Conservation (phyloP, 2,113 vertebrate species). For the Brachionichthys hirsutus region DNA sequence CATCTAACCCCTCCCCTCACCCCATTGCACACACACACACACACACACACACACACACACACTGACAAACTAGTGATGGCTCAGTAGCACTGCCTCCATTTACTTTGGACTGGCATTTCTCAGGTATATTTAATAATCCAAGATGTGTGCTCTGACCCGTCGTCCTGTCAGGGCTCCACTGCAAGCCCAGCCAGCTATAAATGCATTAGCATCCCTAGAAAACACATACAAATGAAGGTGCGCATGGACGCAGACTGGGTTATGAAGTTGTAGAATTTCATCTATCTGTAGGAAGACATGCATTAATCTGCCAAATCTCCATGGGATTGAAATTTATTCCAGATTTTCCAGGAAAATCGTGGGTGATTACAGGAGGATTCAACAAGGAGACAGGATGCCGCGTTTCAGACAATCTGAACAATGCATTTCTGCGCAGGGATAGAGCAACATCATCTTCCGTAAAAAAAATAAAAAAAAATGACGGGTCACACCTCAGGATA, state of each 20-base stretch:
- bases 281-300: conserved; percentile 38
- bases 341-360: conserved; percentile 39
- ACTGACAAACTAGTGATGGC: conserved; percentile 34
- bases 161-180: conserved; percentile 8
- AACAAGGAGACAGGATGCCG: not conserved
- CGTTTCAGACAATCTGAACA: too few species aligned
- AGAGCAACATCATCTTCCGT: conserved; percentile 18
- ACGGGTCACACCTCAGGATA: conserved; percentile 22
- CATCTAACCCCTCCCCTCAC: conserved; percentile 21
- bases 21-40: conserved; percentile 16
- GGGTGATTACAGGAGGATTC: conserved; percentile 44
- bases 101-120: conserved; percentile 37
- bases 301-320: conserved; percentile 52
- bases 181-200: not conserved
- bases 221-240: conserved; percentile 16
- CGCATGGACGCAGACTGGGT: conserved; percentile 5
- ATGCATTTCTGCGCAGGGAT: too few species aligned
- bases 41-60: conserved; percentile 11
- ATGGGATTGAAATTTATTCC: conserved; percentile 57
- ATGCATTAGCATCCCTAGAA: conserved; percentile 19
- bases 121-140: conserved; percentile 16
- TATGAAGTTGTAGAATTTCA: conserved; percentile 34
- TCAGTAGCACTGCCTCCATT: conserved; percentile 37
- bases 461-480: conserved; percentile 19
- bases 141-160: conserved; percentile 2